These are phyloP conservation scores for Picus viridis DNA, from an alignment of 2,797 vertebrate genomes.

Conservation along the genomic window DNA sequence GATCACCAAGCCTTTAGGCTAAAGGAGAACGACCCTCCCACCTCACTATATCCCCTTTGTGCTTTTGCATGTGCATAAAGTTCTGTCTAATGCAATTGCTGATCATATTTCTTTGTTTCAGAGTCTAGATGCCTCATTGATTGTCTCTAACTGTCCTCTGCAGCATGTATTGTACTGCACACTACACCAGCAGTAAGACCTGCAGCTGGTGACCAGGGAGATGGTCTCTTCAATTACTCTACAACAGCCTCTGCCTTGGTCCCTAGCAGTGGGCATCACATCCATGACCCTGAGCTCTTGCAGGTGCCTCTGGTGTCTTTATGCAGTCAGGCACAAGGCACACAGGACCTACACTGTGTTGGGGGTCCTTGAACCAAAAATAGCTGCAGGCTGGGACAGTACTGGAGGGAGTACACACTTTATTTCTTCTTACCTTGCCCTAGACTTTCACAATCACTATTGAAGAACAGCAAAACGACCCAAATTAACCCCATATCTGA, in stretches of 20 bases:
- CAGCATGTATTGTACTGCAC: background rate
- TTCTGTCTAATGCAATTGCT: background rate
- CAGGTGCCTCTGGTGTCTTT: background rate
- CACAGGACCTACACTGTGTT: accelerated
- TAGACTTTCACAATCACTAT: background rate
- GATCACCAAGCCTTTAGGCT: background rate
- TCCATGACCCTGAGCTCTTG: background rate
- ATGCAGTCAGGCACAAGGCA: background rate
- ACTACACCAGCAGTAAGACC: background rate
- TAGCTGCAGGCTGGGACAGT: background rate
- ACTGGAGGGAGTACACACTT: background rate
- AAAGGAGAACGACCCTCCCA: background rate
- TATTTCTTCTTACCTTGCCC: background rate
- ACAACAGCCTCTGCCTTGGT: background rate
- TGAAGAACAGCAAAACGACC: background rate
- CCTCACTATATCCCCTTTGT: background rate
- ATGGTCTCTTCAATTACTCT: background rate
- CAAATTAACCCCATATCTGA: background rate
- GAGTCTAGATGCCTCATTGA: background rate
- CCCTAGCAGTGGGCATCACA: background rate
- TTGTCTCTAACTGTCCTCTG: background rate
- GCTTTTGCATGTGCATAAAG: background rate
- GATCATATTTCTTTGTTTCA: background rate
- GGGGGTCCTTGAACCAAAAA: background rate
- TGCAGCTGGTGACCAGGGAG: background rate